Base-by-base conservation (phyloP, 92 coral and sea anemone species). In the Heteractis magnifica region DNA sequence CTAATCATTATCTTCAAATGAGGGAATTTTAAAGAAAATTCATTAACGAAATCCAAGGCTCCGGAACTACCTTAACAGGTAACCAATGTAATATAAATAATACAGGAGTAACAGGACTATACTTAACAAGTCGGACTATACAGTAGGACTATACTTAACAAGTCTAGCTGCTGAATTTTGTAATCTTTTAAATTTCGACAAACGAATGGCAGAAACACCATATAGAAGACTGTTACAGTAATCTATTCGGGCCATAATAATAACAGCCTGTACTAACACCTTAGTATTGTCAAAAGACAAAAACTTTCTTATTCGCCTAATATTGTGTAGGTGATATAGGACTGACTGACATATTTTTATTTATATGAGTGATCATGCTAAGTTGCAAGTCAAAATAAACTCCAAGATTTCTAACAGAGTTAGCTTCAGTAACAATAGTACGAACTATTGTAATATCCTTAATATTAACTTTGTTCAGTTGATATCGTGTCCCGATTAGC, bases 321-420 rank as follows among this genome's bases (percentile, higher is more conserved):
- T 65, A 5, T 65, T 65, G 19, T 65, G 19, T 65, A 65, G 5
- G 16, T 16, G 20, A 16, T 65, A 65, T 65, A 65, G 72, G 41
- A 65, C 72, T 65, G 72, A 65, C 41, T 79, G 83, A 59, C 83
- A 56, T 65, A 60, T 71, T 71, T 79, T 79, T 34, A 56, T 65
- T 71, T 56, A 79, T 71, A 58, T 79, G 83, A 60, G 53, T 65
- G 20, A 56, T 53, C 83, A 79, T 79, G 72, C 72, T 56, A 49
- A 79, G 50, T 51, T 65, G 70, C 44, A 55, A 79, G 50, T 79
- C 83, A 71, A 79, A 71, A 60, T 79, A 12, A 56, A 79, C 72
- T 56, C 83, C 72, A 56, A 79, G 83, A 79, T 79, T 79, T 71
- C 83, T 56, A 65, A 79, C 72, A 79, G 72, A 56, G 16, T 79